Evolutionary conservation across 1,140 invertebrate genomes (phyloP), one percentile per base, ranked within the genome.

Genomic region (Riptortus pedestris): DNA sequence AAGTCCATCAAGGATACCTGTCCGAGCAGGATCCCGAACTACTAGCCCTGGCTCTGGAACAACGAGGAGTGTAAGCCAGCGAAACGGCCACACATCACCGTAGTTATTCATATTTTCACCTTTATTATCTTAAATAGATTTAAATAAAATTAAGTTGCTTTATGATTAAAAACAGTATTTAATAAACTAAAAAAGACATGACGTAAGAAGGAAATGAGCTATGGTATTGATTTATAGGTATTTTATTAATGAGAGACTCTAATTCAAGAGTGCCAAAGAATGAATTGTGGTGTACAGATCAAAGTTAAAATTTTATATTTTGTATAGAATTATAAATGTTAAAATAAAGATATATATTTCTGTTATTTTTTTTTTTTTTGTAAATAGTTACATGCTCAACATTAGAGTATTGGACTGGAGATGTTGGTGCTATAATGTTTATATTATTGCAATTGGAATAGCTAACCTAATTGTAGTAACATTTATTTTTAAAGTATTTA

Each of bases 81-180:
- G 65, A n/a, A 66, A 66, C 28, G 65, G 65, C 28, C 65, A 66
- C 28, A 14, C 27, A 48, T 63, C 65, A 1, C 65, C 60, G n/a
- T 65, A 61, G 51, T 55, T 24, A 24, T 22, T 24, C 14, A 14
- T 14, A 9, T 22, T 26, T 55, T 55, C 20, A 14, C n/a, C 14
- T 26, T 0, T 27, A 26, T 24, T 55, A 16, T 22, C 16, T 4
- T 26, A 55, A 26, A n/a, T 20, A 20, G 1, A 24, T 14, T 55
- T 24, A 22, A 18, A 18, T 7, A 55, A 55, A 55, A 9, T 55
- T 24, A 55, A 24, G 5, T 16, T 20, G 3, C 9, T 51, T 11
- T 24, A 2, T 22, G 51, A 4, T 47, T 4, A 20, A 22, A 47
- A 55, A 9, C 51, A 55, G 24, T 24, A 55, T 24, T 26, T 55